A percentile compares a stretch with the other conserved stretches of the same genome.
Conservation (phyloP, 2,888 invertebrate species). For the Helobdella robusta region DNA sequence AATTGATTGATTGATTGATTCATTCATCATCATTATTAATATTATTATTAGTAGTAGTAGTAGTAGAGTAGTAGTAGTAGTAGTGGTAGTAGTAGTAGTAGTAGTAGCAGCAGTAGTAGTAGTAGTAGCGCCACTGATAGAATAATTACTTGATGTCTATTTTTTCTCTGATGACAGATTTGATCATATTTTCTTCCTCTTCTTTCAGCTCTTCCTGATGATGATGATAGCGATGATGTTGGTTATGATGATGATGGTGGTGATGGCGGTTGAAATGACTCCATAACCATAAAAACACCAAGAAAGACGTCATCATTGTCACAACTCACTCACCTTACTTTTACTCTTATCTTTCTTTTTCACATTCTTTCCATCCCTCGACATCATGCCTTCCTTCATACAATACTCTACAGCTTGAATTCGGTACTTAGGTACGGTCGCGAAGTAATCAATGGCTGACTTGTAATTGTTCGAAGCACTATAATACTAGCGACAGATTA, state of each 20-base stretch:
- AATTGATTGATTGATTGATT: too few relatives aligned
- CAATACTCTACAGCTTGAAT: conserved; percentile 58
- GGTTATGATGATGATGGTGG: neutral
- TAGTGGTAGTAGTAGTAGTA: too few relatives aligned
- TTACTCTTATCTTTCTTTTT: conserved; percentile 41
- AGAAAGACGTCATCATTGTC: neutral
- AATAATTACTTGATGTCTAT: conserved; percentile 69
- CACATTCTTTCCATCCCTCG: conserved; percentile 38
- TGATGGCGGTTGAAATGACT: neutral
- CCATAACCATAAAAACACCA: neutral
- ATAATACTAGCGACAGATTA: conserved; percentile 47
- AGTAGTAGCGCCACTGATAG: too few relatives aligned
- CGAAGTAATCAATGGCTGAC: conserved; percentile 75
- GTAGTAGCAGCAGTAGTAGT: too few relatives aligned
- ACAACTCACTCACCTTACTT: conserved; percentile 36
- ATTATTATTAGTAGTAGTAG: too few relatives aligned
- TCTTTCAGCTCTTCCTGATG: conserved; percentile 56
- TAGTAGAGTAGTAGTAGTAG: too few relatives aligned
- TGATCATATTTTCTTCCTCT: conserved; percentile 69
- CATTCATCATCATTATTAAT: too few relatives aligned
- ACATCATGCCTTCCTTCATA: conserved; percentile 56
- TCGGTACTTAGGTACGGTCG: conserved; percentile 76
- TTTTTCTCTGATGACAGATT: conserved; percentile 75
- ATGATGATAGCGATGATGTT: neutral
- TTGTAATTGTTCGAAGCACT: conserved; percentile 57